phyloP scores from a whole-genome alignment of 2,113 vertebrate species.

The Motacilla tschutschensis region DNA sequence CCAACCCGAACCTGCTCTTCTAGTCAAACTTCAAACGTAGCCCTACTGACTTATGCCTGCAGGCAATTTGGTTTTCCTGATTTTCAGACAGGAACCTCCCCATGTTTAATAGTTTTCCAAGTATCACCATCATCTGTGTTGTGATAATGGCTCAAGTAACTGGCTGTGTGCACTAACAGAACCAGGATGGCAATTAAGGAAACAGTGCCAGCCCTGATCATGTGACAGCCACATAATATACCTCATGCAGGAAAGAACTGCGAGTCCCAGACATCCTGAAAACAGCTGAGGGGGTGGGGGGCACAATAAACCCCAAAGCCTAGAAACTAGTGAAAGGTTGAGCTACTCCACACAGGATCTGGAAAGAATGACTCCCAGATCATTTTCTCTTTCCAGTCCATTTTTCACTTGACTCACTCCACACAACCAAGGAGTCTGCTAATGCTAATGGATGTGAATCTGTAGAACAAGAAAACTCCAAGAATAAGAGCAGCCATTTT shows the following conservation, averaged over 20 bases:
- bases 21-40: not conserved
- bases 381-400: not conserved
- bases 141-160: not conserved
- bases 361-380: not conserved
- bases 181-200: not conserved
- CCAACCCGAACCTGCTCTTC: not conserved
- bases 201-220: not conserved
- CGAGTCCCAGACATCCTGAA: not conserved
- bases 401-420: not conserved
- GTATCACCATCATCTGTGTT: not conserved
- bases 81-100: not conserved
- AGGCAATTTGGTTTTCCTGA: not conserved
- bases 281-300: not conserved
- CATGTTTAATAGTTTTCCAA: not conserved
- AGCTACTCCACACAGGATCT: rapidly evolving
- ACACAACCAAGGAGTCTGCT: not conserved
- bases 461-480: not conserved
- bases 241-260: not conserved
- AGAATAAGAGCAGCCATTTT: not conserved
- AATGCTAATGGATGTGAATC: not conserved
- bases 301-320: not conserved
- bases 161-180: not conserved
- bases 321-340: not conserved
- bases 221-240: not conserved
- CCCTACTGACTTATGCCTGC: not conserved